Conservation (phyloP, 2,797 vertebrate species). For the Crenuchus spilurus region DNA sequence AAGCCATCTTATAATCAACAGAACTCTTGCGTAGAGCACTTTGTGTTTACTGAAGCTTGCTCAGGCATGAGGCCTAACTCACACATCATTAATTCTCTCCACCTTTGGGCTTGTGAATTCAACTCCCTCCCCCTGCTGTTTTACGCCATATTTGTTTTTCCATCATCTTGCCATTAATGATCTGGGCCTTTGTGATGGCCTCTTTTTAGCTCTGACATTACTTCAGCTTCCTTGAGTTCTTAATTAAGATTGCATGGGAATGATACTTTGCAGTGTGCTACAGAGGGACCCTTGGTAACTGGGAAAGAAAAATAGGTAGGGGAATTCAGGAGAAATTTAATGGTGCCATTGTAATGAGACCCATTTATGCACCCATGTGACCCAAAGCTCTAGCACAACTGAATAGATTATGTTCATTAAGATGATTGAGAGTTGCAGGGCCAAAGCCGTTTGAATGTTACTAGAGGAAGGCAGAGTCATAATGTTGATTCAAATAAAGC, state of each 20-base stretch:
- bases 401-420: slow-evolving; percentile 33
- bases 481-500: not conserved
- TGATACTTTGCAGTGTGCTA: not conserved
- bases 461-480: not conserved
- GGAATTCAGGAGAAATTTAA: not conserved
- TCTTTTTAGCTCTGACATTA: not conserved
- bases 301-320: not conserved
- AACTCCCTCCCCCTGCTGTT: slow-evolving; percentile 10
- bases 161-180: slow-evolving; percentile 33
- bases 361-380: slow-evolving; percentile 3
- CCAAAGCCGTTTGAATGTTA: not conserved
- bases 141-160: slow-evolving; percentile 36
- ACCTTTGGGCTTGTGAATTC: slow-evolving; percentile 7
- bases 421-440: slow-evolving; percentile 4
- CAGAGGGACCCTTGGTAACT: not conserved
- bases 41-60: not conserved
- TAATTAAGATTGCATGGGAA: slow-evolving; percentile 25
- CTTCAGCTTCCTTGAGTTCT: slow-evolving; percentile 11
- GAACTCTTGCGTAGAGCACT: not conserved
- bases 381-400: slow-evolving; percentile 9
- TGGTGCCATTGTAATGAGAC: slow-evolving; percentile 15
- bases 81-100: slow-evolving; percentile 32
- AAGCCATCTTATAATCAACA: not conserved
- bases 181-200: slow-evolving; percentile 17
- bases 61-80: not conserved